Percentiles rank a stretch among this genome's conserved stretches.
phyloP scores from a whole-genome alignment of 2,113 vertebrate species.

The Psittacula cyanocephala region DNA sequence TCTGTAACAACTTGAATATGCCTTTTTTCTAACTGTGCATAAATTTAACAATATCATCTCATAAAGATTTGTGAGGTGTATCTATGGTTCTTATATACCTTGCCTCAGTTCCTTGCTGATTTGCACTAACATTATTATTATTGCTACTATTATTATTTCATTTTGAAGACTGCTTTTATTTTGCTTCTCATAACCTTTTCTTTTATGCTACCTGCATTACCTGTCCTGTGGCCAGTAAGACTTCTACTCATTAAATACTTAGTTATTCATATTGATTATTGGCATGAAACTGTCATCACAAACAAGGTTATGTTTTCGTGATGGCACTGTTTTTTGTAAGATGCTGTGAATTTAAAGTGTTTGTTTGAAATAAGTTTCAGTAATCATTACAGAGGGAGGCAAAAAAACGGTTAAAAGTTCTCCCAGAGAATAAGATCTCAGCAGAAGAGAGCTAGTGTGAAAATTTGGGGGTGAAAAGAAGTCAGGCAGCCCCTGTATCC shows the following conservation, averaged over 20 bases:
- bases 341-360: not conserved
- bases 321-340: accelerated
- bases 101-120: not conserved
- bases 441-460: not conserved
- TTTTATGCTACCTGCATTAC: not conserved
- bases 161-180: not conserved
- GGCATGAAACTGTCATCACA: not conserved
- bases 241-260: not conserved
- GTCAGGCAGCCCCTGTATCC: not conserved
- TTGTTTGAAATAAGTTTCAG: not conserved
- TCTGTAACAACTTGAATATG: not conserved
- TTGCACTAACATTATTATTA: not conserved
- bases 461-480: not conserved
- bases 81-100: not conserved
- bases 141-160: not conserved
- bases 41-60: not conserved
- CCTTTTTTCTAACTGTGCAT: not conserved
- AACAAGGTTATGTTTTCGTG: not conserved
- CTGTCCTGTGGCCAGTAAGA: not conserved
- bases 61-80: not conserved
- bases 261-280: not conserved
- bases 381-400: not conserved
- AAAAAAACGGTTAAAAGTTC: not conserved
- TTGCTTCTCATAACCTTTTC: not conserved
- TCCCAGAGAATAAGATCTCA: not conserved